Percentiles rank a stretch among this genome's conserved stretches.
phyloP scores from a whole-genome alignment of 2,888 invertebrate species.

The Cepaea hortensis region DNA sequence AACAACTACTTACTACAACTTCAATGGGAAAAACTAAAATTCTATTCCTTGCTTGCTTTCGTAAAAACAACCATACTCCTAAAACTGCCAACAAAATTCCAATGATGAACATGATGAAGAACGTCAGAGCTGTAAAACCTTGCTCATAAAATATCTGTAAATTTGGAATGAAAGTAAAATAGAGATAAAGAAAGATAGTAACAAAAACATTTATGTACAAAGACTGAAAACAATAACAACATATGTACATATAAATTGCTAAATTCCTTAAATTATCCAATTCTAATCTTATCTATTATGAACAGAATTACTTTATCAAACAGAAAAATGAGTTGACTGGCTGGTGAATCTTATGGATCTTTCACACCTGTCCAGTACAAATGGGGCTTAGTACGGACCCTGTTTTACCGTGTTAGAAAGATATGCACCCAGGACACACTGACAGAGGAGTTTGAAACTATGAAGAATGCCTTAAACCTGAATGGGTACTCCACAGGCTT shows the following conservation, averaged over 20 bases:
- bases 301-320: no score
- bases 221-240: not conserved
- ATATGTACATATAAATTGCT: not conserved
- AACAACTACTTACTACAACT: no score
- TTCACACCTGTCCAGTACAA: no score
- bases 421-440: no score
- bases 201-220: not conserved
- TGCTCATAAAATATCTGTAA: conserved; percentile 68
- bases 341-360: no score
- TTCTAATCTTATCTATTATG: no score
- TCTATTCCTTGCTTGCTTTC: conserved; percentile 30
- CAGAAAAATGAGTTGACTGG: no score
- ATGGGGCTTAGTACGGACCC: no score
- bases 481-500: no score
- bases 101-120: conserved; percentile 66
- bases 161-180: not conserved
- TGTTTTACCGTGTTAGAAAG: no score
- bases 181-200: not conserved
- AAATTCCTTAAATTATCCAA: not conserved
- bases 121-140: conserved; percentile 68
- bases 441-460: no score
- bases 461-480: no score
- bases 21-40: conserved; percentile 44
- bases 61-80: conserved; percentile 56
- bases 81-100: conserved; percentile 59